Conservation (phyloP, 2,113 vertebrate genomes). For the Micronisus gabar region DNA sequence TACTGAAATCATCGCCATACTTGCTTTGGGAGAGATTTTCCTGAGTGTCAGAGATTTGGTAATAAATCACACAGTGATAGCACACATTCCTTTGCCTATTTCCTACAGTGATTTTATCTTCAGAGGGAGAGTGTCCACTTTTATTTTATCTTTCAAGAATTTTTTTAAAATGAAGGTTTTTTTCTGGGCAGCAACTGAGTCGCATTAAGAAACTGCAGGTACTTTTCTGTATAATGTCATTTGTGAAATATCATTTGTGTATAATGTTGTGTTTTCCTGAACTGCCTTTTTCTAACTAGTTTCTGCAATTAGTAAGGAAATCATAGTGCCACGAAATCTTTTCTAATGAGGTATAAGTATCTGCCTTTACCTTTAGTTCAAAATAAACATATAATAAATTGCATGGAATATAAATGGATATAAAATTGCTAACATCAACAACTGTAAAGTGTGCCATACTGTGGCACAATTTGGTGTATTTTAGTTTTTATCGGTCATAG, state of each 20-base stretch:
- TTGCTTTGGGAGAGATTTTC: conserved; percentile 3
- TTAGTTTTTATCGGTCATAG: background rate
- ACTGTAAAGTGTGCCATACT: background rate
- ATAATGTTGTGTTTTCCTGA: background rate
- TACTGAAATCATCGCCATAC: background rate
- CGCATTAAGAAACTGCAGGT: background rate
- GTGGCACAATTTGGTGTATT: background rate
- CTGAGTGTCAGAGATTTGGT: background rate
- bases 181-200: background rate
- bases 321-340: background rate
- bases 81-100: background rate
- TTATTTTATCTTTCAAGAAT: background rate
- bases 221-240: background rate
- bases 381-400: background rate
- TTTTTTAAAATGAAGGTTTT: background rate
- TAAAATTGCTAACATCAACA: background rate
- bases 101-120: background rate
- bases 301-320: background rate
- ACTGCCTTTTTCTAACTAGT: background rate
- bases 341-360: background rate
- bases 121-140: background rate
- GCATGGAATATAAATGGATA: background rate
- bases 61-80: background rate
- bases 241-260: background rate
- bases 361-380: background rate